Conservation (phyloP, 2,888 invertebrate species). For the Drosophila rubida region DNA sequence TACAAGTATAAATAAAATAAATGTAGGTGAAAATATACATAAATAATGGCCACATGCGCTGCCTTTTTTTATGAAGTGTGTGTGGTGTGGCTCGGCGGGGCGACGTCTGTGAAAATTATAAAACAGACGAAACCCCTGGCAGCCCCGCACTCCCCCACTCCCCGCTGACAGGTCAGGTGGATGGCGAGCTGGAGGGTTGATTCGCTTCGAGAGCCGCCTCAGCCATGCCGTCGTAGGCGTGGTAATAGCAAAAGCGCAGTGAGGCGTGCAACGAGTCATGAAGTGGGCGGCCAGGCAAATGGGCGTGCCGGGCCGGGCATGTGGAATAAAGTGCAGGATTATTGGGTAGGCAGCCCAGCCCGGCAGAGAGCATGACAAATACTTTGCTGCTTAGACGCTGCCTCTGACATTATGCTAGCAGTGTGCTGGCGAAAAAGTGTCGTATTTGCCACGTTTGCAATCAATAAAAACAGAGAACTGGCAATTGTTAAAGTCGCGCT, state of each 20-base stretch:
- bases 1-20: constrained; percentile 73
- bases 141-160: not conserved
- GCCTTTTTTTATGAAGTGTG: constrained; percentile 38
- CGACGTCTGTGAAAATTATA: constrained; percentile 67
- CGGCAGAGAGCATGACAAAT: constrained; percentile 36
- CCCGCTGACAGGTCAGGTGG: constrained; percentile 14
- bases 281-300: constrained; percentile 7
- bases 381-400: constrained; percentile 19
- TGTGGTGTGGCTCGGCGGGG: constrained; percentile 45
- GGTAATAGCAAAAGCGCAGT: constrained; percentile 54
- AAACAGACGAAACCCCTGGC: constrained; percentile 48
- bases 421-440: constrained; percentile 1
- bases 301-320: constrained; percentile 23
- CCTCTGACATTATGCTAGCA: constrained; percentile 19
- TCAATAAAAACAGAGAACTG: constrained; percentile 3
- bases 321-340: constrained; percentile 17
- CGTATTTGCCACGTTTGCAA: not conserved
- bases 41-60: constrained; percentile 73
- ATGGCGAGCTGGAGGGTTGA: constrained; percentile 36
- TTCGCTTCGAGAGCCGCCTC: constrained; percentile 23
- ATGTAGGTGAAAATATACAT: constrained; percentile 79
- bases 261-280: constrained; percentile 47
- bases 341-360: constrained; percentile 12
- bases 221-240: constrained; percentile 40
- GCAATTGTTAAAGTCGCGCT: not conserved